A percentile compares a stretch with the other conserved stretches of the same genome.
Conservation (phyloP, 2,113 vertebrate genomes). For the Tachycineta bicolor region DNA sequence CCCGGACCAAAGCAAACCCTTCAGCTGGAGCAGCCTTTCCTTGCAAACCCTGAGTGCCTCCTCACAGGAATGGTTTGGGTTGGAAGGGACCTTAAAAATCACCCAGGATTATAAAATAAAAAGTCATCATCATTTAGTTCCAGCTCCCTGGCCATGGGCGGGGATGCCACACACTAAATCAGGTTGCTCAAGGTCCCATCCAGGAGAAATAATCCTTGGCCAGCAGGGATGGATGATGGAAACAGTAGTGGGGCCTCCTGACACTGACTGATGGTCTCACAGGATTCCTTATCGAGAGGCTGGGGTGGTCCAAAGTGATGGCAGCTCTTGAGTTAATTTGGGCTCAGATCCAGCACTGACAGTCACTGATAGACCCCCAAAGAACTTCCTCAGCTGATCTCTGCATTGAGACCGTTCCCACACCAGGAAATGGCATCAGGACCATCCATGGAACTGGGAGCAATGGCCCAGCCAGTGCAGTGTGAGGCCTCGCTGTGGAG, state of each 20-base stretch:
- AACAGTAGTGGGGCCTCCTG: background rate
- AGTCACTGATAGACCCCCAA: background rate
- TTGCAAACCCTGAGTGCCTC: background rate
- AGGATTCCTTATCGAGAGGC: background rate
- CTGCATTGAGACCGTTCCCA: background rate
- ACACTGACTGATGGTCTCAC: background rate
- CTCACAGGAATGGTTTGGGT: background rate
- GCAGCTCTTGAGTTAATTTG: background rate
- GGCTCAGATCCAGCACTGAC: background rate
- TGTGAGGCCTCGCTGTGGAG: fast-evolving
- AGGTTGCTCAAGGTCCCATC: background rate
- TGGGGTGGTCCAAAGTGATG: background rate
- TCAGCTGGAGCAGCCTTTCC: background rate
- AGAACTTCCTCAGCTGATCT: background rate
- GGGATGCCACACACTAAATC: background rate
- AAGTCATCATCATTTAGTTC: background rate
- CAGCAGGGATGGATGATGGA: background rate
- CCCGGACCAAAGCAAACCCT: background rate
- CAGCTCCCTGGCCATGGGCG: fast-evolving
- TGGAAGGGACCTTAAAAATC: background rate
- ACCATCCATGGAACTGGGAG: background rate
- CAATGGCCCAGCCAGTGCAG: background rate
- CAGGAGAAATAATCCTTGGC: background rate
- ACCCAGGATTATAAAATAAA: background rate
- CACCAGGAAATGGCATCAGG: background rate